Conservation (phyloP, 2,888 invertebrate genomes). For the Drosophila vallismaia region DNA sequence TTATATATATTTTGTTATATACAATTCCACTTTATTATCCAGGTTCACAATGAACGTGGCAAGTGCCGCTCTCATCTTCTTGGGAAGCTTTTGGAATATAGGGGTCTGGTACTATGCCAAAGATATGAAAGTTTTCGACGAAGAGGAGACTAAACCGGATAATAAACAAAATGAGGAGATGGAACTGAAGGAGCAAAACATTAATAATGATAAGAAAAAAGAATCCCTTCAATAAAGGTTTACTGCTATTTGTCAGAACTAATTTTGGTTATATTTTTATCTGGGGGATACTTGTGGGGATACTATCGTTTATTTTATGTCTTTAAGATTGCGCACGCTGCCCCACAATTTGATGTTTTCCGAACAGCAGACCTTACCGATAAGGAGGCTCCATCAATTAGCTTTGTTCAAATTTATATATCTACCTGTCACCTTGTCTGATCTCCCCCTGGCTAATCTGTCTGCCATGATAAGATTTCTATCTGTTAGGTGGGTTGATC, state of each 20-base stretch:
- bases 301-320: too few relatives aligned
- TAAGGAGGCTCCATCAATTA: slow-evolving; percentile 32
- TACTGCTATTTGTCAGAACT: neutral
- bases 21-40: neutral
- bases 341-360: slow-evolving; percentile 7
- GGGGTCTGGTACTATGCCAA: slow-evolving; percentile 88
- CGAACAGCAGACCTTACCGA: slow-evolving; percentile 4
- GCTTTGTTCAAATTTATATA: slow-evolving; percentile 11
- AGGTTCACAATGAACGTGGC: slow-evolving; percentile 86
- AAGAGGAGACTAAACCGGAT: slow-evolving; percentile 10
- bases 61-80: slow-evolving; percentile 86
- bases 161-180: neutral
- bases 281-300: neutral
- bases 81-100: slow-evolving; percentile 87
- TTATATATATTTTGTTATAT: too few relatives aligned
- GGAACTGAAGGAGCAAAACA: slow-evolving; percentile 20
- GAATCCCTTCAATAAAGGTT: neutral
- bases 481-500: slow-evolving; percentile 5
- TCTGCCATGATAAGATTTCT: slow-evolving; percentile 30
- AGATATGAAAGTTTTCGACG: slow-evolving; percentile 87
- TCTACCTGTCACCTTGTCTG: slow-evolving; percentile 18
- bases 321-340: neutral
- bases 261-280: neutral
- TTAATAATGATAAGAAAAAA: neutral
- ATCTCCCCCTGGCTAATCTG: slow-evolving; percentile 32